Evolutionary conservation across 2,797 vertebrate species (phyloP), one percentile per base, ranked within the genome.

Genomic region (Dendrocincla fuliginosa): DNA sequence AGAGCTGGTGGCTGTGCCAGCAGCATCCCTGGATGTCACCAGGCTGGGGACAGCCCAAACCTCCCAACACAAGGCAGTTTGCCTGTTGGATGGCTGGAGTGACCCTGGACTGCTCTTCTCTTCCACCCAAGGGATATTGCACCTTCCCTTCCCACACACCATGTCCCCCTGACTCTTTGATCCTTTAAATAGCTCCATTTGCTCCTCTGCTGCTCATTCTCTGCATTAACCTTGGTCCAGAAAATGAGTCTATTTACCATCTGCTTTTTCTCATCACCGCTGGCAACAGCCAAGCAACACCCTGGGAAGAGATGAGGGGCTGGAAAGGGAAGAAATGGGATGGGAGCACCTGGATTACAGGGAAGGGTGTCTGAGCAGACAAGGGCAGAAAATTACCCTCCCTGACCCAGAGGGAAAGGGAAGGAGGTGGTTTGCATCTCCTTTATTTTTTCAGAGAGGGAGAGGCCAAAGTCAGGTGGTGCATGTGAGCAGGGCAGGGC

Each of bases 131-230:
- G 30, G 27, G 44, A 16, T 4, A 10, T 2, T 17, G 57, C 7
- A 41, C 41, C 64, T n/a, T 46, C 67, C 55, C 22, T 55, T 69
- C 63, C 61, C 42, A 32, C 65, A 61, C 59, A 9, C 4, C 76
- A 4, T 4, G 0, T 13, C 19, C 27, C 17, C 8, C 13, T 4
- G 0, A 0, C 32, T 55, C 35, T 44, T 8, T 17, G 6, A 11
- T 32, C 46, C 65, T 49, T 42, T 33, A 28, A 12, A 7, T 30
- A 16, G 30, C 79, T 70, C 69, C n/a, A 2, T 68, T 32, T 53
- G 13, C 15, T 23, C 35, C 60, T 44, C 76, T 39, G 55, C 7
- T 6, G 20, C 25, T 44, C 55, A 3, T 23, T 32, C 32, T 32
- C 32, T 0, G 0, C 35, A 19, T 81, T 32, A 59, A 25, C 68